Evolutionary conservation across 2,888 invertebrate species (phyloP).

Genomic region (Dromius quadrimaculatus): DNA sequence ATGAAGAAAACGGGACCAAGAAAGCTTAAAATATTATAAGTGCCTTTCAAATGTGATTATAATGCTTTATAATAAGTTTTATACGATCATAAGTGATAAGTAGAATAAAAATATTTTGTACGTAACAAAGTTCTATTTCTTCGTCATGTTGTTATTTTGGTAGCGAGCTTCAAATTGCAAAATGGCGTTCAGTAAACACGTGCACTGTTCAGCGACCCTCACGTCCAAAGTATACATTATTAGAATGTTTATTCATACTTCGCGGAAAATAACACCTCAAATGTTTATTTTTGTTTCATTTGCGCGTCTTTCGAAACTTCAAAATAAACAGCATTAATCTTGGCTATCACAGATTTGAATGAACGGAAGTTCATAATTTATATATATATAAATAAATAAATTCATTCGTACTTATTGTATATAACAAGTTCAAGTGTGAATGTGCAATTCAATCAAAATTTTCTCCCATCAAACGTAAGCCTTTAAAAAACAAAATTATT

Average conservation of each 20-base stretch:
- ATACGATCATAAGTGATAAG: slow-evolving; percentile 5
- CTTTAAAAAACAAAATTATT: too few species aligned
- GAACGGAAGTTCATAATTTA: too few species aligned
- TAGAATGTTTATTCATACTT: slow-evolving; percentile 46
- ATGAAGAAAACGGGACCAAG: slow-evolving; percentile 24
- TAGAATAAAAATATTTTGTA: slow-evolving; percentile 4
- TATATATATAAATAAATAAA: too few species aligned
- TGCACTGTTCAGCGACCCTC: slow-evolving; percentile 42
- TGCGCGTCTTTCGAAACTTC: slow-evolving; percentile 27
- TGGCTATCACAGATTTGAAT: too few species aligned
- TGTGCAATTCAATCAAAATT: too few species aligned
- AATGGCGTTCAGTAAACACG: slow-evolving; percentile 10
- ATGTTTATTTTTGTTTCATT: slow-evolving; percentile 27
- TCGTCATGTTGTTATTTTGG: slow-evolving; percentile 25
- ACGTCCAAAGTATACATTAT: slow-evolving; percentile 29
- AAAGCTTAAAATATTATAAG: slow-evolving; percentile 15
- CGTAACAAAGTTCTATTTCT: slow-evolving; percentile 9
- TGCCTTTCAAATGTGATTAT: slow-evolving; percentile 27
- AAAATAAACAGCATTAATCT: too few species aligned
- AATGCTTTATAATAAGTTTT: too few species aligned
- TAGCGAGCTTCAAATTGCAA: background rate
- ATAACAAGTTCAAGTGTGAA: background rate
- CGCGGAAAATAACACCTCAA: slow-evolving; percentile 25
- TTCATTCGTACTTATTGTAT: background rate
- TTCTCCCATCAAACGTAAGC: too few species aligned